Evolutionary conservation across 2,113 vertebrate species (phyloP), one percentile per base, ranked within the genome.

Genomic region (Megaceryle maxima): DNA sequence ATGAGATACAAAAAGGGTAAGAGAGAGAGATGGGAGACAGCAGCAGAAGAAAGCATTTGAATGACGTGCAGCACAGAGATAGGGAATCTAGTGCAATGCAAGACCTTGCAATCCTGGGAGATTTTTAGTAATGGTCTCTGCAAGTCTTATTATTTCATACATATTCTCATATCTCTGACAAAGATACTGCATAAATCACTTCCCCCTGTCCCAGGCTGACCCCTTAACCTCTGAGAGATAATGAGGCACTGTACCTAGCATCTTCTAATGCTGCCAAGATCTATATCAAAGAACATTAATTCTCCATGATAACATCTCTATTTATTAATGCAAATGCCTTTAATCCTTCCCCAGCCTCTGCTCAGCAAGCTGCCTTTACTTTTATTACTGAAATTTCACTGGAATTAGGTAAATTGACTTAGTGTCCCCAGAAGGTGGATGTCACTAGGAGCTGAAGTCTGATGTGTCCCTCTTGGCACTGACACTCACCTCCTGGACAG

Each of bases 301-400:
- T 96, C 90, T 91, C 90, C 88, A 66, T 31, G 78, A 97, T 97
- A 94, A 96, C 91, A 87, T 96, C 95, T 96, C 96, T 96, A 95
- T 97, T 97, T 97, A 94, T 97, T 96, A 97, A 97, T 95, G 94
- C 96, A 97, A 95, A 96, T 95, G 79, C 88, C 84, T 95, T 92
- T 95, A 95, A 95, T 94, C 89, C 76, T 83, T 95, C 82, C 92
- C 62, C 53, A 83, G 81, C 63, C 80, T 91, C 83, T 68, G 79
- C 72, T 96, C 87, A 2, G 13, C 84, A 77, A 33, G 8, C 67
- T 59, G 84, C 69, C 94, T 94, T 94, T 72, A 79, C 92, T 96
- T 87, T 85, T 87, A 88, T 94, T 82, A 81, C 81, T 10, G 19
- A 96, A 88, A 95, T 92, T 90, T 88, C 88, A 43, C 25, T 75